Conservation (phyloP, 2,888 invertebrate genomes). For the Apamea monoglypha region DNA sequence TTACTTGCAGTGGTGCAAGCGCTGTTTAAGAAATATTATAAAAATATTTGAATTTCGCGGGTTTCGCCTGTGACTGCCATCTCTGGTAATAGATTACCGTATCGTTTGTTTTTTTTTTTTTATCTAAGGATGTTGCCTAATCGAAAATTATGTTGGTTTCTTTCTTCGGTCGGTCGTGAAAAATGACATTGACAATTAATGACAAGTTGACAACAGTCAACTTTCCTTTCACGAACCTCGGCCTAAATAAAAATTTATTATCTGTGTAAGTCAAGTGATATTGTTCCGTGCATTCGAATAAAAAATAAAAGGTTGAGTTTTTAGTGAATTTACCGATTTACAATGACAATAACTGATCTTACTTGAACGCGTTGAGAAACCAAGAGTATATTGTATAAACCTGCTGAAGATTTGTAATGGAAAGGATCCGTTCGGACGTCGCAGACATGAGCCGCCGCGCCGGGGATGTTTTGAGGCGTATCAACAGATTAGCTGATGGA, state of each 20-base stretch:
- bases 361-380: slow-evolving; percentile 65
- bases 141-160: background rate
- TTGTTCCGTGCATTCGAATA: slow-evolving; percentile 47
- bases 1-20: too few species aligned
- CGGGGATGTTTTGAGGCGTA: slow-evolving; percentile 85
- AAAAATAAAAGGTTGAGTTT: slow-evolving; percentile 48
- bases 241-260: slow-evolving; percentile 24
- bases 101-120: background rate
- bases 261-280: slow-evolving; percentile 62
- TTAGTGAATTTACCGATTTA: slow-evolving; percentile 69
- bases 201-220: slow-evolving; percentile 26
- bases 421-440: slow-evolving; percentile 79
- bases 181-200: slow-evolving; percentile 37
- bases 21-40: too few species aligned
- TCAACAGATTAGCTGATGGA: slow-evolving; percentile 86
- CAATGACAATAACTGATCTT: slow-evolving; percentile 72
- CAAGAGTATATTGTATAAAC: slow-evolving; percentile 33
- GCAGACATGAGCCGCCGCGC: slow-evolving; percentile 86
- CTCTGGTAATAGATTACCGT: background rate
- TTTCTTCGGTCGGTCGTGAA: background rate
- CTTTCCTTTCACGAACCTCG: slow-evolving; percentile 5
- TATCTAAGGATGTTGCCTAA: background rate
- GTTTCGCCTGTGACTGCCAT: background rate
- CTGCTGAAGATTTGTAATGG: slow-evolving; percentile 78
- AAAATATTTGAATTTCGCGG: background rate